Evolutionary conservation across 2,888 invertebrate species (phyloP).

Genomic region (Caenorhabditis sp.): DNA sequence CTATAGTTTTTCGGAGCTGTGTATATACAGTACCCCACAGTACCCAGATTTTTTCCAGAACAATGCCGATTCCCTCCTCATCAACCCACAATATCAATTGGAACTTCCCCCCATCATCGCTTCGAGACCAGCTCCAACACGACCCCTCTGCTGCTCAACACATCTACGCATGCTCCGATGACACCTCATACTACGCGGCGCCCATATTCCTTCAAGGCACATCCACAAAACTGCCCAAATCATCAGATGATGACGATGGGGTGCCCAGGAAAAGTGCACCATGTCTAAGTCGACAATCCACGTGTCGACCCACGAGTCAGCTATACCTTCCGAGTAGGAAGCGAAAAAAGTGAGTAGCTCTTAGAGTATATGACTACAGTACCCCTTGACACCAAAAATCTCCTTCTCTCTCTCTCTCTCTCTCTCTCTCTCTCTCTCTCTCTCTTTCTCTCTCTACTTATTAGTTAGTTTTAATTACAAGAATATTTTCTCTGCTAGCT

Average conservation of each 20-base stretch:
- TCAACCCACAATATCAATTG: neutral
- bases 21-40: neutral
- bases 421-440: too few species aligned
- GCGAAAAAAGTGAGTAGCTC: conserved; percentile 30
- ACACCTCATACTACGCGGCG: conserved; percentile 42
- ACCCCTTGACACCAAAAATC: conserved; percentile 15
- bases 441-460: too few species aligned
- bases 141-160: neutral
- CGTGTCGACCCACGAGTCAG: conserved; percentile 56
- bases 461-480: too few species aligned
- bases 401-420: too few species aligned
- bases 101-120: neutral
- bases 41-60: neutral
- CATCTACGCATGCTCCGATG: conserved; percentile 42
- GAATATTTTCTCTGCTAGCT: too few species aligned
- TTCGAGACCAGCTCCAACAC: neutral
- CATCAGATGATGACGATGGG: conserved; percentile 18
- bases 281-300: conserved; percentile 43
- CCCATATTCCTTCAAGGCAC: conserved; percentile 32
- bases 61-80: neutral
- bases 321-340: conserved; percentile 56
- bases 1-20: too few species aligned
- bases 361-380: neutral
- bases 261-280: conserved; percentile 43
- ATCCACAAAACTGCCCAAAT: neutral